Evolutionary conservation across 2,888 invertebrate genomes (phyloP).

Genomic region (Glyphotaelius pellucidus): DNA sequence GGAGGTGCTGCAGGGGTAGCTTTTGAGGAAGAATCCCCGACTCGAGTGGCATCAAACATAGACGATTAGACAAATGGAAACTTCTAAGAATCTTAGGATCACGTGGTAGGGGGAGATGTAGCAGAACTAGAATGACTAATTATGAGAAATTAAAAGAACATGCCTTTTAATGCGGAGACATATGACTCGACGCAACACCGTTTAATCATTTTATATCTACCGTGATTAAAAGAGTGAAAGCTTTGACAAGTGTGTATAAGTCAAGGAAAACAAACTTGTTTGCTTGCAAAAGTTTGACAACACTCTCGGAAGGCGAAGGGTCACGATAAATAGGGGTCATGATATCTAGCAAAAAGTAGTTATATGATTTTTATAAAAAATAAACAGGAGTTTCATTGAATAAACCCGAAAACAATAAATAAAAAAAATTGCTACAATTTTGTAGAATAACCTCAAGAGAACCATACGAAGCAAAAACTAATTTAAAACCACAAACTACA

Average conservation of each 20-base stretch:
- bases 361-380: too few relatives aligned
- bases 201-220: background rate
- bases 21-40: background rate
- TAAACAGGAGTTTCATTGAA: too few relatives aligned
- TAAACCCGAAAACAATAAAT: too few relatives aligned
- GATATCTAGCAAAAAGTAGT: too few relatives aligned
- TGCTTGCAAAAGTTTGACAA: too few relatives aligned
- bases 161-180: background rate
- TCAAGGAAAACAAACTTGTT: too few relatives aligned
- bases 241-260: too few relatives aligned
- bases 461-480: background rate
- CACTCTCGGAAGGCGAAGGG: too few relatives aligned
- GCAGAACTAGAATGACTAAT: background rate
- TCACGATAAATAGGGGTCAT: too few relatives aligned
- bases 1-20: background rate
- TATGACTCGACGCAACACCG: background rate
- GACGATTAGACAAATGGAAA: slow-evolving; percentile 53
- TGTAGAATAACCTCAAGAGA: background rate
- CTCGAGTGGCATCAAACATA: slow-evolving; percentile 60
- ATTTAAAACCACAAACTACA: background rate
- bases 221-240: too few relatives aligned
- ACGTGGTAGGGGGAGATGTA: background rate
- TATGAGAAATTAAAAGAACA: background rate
- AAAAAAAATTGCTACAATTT: too few relatives aligned
- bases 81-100: background rate